A percentile compares a stretch with the other conserved stretches of the same genome.
These are phyloP conservation scores for Hydrochoerus hydrochaeris DNA, from an alignment of 2,113 vertebrate genomes.

Conservation along the genomic window DNA sequence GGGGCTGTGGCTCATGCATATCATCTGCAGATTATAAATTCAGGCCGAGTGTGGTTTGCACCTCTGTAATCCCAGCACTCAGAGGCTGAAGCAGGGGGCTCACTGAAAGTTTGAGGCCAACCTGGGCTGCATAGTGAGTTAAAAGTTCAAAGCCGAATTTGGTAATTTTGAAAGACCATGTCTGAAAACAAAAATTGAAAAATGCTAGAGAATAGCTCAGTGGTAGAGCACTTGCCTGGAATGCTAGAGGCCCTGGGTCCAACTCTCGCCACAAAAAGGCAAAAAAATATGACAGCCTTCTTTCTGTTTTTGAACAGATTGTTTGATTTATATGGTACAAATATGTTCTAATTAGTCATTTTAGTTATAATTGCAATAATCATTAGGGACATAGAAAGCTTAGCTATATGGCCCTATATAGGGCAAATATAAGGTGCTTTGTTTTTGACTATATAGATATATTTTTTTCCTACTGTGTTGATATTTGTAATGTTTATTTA, in stretches of 20 bases:
- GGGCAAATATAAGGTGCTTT: neutral
- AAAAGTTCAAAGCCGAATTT: neutral
- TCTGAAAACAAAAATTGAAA: neutral
- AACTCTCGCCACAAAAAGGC: neutral
- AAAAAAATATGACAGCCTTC: neutral
- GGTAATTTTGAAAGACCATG: neutral
- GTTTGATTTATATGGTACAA: conserved; percentile 23
- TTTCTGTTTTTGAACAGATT: conserved; percentile 38
- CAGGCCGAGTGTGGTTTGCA: neutral
- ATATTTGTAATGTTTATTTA: neutral
- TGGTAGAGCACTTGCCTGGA: neutral
- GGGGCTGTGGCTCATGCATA: neutral
- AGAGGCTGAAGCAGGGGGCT: too few relatives aligned
- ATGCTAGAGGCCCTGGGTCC: neutral
- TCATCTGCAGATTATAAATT: neutral
- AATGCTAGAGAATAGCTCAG: neutral
- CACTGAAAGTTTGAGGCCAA: too few relatives aligned
- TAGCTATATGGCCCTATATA: neutral
- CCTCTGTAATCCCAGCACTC: too few relatives aligned
- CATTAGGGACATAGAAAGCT: neutral
- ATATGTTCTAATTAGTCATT: neutral
- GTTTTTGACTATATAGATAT: neutral
- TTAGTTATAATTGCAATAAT: neutral
- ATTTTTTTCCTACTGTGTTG: neutral
- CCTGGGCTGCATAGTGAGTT: too few relatives aligned